Percentiles rank a stretch among this genome's conserved stretches.
Conservation (phyloP, 2,797 vertebrate genomes). For the Myripristis murdjan region DNA sequence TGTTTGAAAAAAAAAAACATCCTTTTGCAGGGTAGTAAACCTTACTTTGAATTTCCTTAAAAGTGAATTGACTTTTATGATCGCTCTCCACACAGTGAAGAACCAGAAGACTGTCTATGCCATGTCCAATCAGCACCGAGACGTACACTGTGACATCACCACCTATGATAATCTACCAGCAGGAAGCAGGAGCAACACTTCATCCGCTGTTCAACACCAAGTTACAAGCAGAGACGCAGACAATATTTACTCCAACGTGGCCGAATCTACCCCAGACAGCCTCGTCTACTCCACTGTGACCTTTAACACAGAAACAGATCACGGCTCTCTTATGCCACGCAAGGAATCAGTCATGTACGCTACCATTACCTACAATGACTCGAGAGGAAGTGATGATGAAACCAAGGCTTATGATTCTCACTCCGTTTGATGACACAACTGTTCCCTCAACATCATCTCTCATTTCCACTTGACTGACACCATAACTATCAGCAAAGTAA, state of each 20-base stretch:
- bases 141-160: background rate
- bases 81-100: slow-evolving; percentile 37
- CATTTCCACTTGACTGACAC: background rate
- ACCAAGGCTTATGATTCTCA: background rate
- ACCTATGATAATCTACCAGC: slow-evolving; percentile 1
- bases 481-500: background rate
- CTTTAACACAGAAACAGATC: slow-evolving; percentile 18
- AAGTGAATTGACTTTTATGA: background rate
- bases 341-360: slow-evolving; percentile 10
- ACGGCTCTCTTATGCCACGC: background rate
- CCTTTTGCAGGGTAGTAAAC: no score
- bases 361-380: slow-evolving; percentile 1
- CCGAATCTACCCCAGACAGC: slow-evolving; percentile 1
- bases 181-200: background rate
- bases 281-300: slow-evolving; percentile 50
- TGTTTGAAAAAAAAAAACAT: no score
- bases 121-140: background rate
- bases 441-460: background rate
- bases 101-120: background rate
- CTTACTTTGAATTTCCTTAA: background rate
- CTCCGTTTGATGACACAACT: background rate
- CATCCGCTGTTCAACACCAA: background rate
- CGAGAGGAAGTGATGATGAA: background rate
- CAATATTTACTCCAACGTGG: slow-evolving; percentile 16
- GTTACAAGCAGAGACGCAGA: background rate